A percentile compares a stretch with the other conserved stretches of the same genome.
Conservation (phyloP, 2,113 vertebrate species). For the Megalops atlanticus region DNA sequence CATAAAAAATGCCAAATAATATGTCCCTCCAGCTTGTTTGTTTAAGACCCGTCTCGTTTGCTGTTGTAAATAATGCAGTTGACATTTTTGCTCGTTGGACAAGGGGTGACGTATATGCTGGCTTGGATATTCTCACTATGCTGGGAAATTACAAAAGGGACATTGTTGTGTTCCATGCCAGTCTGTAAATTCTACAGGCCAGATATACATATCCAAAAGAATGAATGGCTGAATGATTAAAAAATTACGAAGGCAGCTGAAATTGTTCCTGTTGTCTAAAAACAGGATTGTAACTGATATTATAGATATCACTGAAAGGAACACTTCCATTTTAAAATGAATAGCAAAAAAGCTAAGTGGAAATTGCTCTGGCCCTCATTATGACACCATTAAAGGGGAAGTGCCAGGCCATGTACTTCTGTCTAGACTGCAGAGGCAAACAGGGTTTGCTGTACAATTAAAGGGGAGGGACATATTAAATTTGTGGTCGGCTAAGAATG, state of each 20-base stretch:
- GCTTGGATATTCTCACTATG: not conserved
- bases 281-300: too few relatives aligned
- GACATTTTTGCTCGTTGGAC: not conserved
- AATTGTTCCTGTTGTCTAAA: not conserved
- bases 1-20: not conserved
- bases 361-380: too few relatives aligned
- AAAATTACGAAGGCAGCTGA: not conserved
- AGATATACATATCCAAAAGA: not conserved
- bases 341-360: too few relatives aligned
- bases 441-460: too few relatives aligned
- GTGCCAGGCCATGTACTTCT: too few relatives aligned
- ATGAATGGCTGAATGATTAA: not conserved
- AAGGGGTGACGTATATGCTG: not conserved
- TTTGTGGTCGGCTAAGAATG: too few relatives aligned
- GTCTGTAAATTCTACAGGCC: not conserved
- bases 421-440: too few relatives aligned
- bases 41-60: not conserved
- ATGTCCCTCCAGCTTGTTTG: not conserved
- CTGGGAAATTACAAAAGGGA: not conserved
- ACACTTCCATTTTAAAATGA: not conserved
- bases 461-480: too few relatives aligned
- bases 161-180: not conserved
- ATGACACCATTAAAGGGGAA: too few relatives aligned
- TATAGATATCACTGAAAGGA: not conserved
- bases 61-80: conserved; percentile 6